A percentile compares a stretch with the other conserved stretches of the same genome.
Evolutionary conservation across 2,888 invertebrate genomes (phyloP).

Genomic region (Limnephilus lunatus): DNA sequence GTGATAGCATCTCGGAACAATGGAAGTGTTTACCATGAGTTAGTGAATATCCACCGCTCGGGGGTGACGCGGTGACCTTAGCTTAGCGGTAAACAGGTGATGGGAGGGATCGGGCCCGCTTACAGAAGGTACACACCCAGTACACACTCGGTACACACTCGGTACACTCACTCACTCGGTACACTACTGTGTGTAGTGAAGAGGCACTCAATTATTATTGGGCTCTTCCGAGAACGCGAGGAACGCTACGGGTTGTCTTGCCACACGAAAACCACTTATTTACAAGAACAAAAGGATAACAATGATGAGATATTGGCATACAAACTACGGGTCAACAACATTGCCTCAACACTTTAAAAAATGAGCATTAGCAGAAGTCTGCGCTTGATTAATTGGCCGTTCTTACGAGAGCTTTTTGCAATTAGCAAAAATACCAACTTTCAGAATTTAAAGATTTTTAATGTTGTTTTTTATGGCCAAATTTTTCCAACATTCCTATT

Average conservation of each 20-base stretch:
- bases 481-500: too few relatives aligned
- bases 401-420: background rate
- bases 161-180: background rate
- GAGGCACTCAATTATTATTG: slow-evolving; percentile 15
- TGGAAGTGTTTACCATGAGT: slow-evolving; percentile 31
- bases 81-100: slow-evolving; percentile 37
- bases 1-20: slow-evolving; percentile 37
- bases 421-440: background rate
- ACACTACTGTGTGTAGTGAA: background rate
- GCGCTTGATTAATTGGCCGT: background rate
- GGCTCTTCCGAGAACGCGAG: background rate
- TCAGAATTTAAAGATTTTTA: too few relatives aligned
- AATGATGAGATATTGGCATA: background rate
- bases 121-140: background rate
- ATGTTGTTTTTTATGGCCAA: too few relatives aligned
- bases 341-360: background rate
- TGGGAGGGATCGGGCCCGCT: background rate
- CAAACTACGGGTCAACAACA: background rate
- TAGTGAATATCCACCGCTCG: slow-evolving; percentile 32
- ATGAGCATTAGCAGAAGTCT: background rate
- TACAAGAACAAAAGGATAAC: slow-evolving; percentile 2
- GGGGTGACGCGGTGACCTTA: slow-evolving; percentile 30
- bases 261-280: background rate
- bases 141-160: background rate
- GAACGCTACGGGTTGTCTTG: background rate